phyloP scores from a whole-genome alignment of 2,797 vertebrate species.

The Trachurus trachurus region DNA sequence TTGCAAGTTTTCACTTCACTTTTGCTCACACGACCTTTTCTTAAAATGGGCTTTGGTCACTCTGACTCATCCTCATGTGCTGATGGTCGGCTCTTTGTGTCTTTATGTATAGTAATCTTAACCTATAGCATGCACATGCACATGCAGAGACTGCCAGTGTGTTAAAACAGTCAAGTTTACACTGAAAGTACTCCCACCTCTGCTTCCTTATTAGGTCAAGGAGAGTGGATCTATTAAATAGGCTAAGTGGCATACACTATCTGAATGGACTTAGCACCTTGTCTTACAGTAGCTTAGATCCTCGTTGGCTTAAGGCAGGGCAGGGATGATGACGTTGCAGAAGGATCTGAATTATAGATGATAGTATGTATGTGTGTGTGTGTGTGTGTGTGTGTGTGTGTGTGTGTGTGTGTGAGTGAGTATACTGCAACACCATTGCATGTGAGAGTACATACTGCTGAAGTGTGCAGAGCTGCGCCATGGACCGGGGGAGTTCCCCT shows the following conservation, averaged over 20 bases:
- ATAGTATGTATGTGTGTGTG: too few relatives aligned
- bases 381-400: conserved; percentile 57
- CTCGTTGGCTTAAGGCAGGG: conserved; percentile 69
- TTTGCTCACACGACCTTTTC: conserved; percentile 5
- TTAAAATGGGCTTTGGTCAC: neutral
- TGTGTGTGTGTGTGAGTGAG: conserved; percentile 63
- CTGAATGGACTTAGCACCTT: conserved; percentile 57
- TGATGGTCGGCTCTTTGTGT: neutral
- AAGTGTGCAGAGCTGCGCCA: conserved; percentile 45
- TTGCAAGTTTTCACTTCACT: conserved; percentile 15
- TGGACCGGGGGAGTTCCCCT: conserved; percentile 44
- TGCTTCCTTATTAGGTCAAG: conserved; percentile 73
- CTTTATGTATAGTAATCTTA: neutral
- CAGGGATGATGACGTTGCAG: conserved; percentile 67
- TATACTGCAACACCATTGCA: conserved; percentile 35
- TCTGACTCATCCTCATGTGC: neutral
- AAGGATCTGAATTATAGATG: conserved; percentile 80
- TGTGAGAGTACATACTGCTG: conserved; percentile 40
- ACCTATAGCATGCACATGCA: neutral
- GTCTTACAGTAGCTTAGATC: conserved; percentile 66
- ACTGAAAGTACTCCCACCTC: conserved; percentile 20
- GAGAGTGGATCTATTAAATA: conserved; percentile 66
- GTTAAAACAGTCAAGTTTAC: conserved; percentile 20
- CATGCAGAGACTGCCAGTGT: neutral
- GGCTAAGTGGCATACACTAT: conserved; percentile 57